phyloP scores from a whole-genome alignment of 92 coral and sea anemone species.

The Pocillopora grandis region DNA sequence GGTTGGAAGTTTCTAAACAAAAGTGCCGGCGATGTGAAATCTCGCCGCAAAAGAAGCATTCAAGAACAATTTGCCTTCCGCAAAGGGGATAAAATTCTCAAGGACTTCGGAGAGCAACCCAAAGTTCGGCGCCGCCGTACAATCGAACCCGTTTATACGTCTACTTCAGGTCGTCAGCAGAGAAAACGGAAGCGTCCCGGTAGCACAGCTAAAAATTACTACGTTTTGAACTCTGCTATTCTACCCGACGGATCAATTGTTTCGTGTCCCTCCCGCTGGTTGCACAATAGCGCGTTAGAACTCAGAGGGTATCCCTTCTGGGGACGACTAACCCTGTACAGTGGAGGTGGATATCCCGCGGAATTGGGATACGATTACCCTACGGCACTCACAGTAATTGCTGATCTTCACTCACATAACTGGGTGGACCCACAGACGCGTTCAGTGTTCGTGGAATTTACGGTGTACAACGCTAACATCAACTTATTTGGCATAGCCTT shows the following conservation, averaged over 20 bases:
- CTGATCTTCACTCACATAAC: slow-evolving; percentile 85
- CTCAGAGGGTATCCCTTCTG: slow-evolving; percentile 94
- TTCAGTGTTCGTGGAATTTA: slow-evolving; percentile 80
- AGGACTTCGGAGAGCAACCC: slow-evolving; percentile 21
- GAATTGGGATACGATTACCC: slow-evolving; percentile 89
- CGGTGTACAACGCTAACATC: slow-evolving; percentile 87
- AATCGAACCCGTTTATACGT: slow-evolving; percentile 81
- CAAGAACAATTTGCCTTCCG: slow-evolving; percentile 70
- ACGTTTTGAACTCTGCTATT: slow-evolving; percentile 72
- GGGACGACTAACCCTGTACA: slow-evolving; percentile 77
- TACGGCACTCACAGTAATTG: slow-evolving; percentile 82
- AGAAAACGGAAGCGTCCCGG: slow-evolving; percentile 65
- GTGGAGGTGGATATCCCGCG: slow-evolving; percentile 91
- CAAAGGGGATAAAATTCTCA: slow-evolving; percentile 27
- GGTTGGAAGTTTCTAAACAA: slow-evolving; percentile 75
- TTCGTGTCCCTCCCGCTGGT: slow-evolving; percentile 93
- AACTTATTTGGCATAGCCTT: slow-evolving; percentile 87
- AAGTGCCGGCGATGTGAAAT: neutral
- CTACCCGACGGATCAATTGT: slow-evolving; percentile 74
- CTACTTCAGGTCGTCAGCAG: slow-evolving; percentile 83
- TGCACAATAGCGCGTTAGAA: slow-evolving; percentile 58
- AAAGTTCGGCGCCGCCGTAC: slow-evolving; percentile 73
- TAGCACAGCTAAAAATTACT: slow-evolving; percentile 56
- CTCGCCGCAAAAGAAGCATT: slow-evolving; percentile 71
- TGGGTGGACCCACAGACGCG: slow-evolving; percentile 79